These are phyloP conservation scores for Acanthosepion esculentum DNA, from an alignment of 2,888 invertebrate genomes.

Conservation along the genomic window DNA sequence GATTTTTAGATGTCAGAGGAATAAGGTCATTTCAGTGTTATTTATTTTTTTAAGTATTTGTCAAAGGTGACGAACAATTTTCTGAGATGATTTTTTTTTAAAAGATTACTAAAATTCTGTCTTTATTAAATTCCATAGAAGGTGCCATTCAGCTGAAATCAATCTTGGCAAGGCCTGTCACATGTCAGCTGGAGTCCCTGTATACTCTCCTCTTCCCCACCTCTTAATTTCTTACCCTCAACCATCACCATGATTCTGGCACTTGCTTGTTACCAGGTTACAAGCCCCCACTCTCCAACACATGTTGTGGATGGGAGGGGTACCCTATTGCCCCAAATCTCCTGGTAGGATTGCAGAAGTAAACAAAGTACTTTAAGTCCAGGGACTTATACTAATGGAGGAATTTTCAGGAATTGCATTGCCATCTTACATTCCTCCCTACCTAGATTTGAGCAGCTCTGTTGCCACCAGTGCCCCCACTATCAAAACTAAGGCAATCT, in stretches of 20 bases:
- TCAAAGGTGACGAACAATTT: no score
- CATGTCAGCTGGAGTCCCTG: neutral
- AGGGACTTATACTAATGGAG: neutral
- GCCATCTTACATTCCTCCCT: neutral
- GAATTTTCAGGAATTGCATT: neutral
- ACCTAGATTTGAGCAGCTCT: neutral
- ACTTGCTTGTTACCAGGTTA: conserved; percentile 12
- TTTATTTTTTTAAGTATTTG: no score
- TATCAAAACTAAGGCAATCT: neutral
- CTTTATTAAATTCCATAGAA: neutral
- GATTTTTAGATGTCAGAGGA: no score
- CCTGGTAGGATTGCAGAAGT: neutral
- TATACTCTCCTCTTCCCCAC: neutral
- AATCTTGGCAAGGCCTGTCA: neutral
- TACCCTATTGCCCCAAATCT: neutral
- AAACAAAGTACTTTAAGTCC: neutral
- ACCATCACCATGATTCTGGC: neutral
- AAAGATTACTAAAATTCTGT: neutral
- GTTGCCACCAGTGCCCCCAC: neutral
- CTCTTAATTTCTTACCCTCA: neutral
- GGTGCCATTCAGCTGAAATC: neutral
- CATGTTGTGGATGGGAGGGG: neutral
- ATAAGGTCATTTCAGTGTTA: no score
- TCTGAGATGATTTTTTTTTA: no score
- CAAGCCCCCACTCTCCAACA: neutral